Evolutionary conservation across 2,888 invertebrate species (phyloP).

Genomic region (Onthophagus sagittarius): DNA sequence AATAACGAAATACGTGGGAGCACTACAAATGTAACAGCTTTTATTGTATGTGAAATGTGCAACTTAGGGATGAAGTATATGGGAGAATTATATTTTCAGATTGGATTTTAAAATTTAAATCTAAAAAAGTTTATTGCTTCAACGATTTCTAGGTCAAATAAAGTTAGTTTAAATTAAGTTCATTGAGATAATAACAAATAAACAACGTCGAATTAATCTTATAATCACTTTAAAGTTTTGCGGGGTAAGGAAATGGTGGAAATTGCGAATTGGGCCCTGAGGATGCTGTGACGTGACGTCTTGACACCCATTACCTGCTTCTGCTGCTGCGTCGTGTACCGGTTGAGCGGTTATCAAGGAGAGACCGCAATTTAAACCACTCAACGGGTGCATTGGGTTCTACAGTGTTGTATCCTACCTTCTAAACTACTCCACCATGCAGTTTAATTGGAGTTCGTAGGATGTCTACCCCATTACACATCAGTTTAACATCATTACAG

Average conservation of each 20-base stretch:
- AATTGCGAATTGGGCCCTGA: background rate
- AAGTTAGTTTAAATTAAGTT: background rate
- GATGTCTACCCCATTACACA: slow-evolving; percentile 2
- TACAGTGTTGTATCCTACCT: background rate
- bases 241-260: background rate
- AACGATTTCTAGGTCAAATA: background rate
- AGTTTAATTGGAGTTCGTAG: slow-evolving; percentile 8
- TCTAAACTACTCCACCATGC: background rate
- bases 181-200: background rate
- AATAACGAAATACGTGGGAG: background rate
- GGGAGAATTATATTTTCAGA: background rate
- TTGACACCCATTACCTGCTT: background rate
- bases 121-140: background rate
- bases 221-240: background rate
- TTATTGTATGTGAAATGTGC: background rate
- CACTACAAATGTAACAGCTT: background rate
- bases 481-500: background rate
- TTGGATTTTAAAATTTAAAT: background rate
- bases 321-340: background rate
- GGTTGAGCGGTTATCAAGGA: background rate
- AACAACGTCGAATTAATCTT: background rate
- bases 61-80: background rate
- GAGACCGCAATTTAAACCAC: slow-evolving; percentile 7
- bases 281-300: background rate
- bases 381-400: background rate